A percentile compares a stretch with the other conserved stretches of the same genome.
Conservation (phyloP, 2,797 vertebrate genomes). For the Ctenosaura bakeri region DNA sequence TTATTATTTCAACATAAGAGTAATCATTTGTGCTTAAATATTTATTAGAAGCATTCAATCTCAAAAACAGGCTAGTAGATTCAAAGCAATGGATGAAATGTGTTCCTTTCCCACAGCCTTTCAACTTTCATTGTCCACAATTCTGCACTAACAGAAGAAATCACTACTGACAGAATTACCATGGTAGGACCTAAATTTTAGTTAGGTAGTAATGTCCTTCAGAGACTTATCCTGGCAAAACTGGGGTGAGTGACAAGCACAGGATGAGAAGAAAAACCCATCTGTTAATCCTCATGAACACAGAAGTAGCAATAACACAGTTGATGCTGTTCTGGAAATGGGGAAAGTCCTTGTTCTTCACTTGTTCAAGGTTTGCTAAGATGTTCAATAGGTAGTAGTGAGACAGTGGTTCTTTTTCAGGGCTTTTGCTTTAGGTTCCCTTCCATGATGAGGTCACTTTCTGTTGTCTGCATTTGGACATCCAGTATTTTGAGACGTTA, state of each 20-base stretch:
- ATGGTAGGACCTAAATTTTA: not conserved
- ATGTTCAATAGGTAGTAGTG: not conserved
- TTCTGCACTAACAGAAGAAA: not conserved
- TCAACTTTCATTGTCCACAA: not conserved
- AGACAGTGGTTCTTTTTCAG: not conserved
- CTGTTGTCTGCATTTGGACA: not conserved
- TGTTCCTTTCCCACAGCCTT: not conserved
- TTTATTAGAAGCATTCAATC: not conserved
- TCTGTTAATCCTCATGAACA: not conserved
- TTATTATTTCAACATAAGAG: constrained; percentile 38
- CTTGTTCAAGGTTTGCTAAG: not conserved
- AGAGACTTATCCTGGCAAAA: not conserved
- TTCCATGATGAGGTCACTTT: not conserved
- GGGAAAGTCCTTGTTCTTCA: not conserved
- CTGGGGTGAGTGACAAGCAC: not conserved
- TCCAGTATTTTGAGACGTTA: not conserved
- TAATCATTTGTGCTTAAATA: constrained; percentile 36
- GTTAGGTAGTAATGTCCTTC: not conserved
- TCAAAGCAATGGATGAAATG: not conserved
- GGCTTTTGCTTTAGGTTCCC: not conserved
- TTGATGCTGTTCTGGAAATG: not conserved
- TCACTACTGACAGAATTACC: no score
- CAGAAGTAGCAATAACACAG: not conserved
- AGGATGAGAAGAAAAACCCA: not conserved
- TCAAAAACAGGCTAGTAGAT: not conserved